Evolutionary conservation across 1,140 invertebrate genomes (phyloP), one percentile per base, ranked within the genome.

Genomic region (Cyclargus thomasi): DNA sequence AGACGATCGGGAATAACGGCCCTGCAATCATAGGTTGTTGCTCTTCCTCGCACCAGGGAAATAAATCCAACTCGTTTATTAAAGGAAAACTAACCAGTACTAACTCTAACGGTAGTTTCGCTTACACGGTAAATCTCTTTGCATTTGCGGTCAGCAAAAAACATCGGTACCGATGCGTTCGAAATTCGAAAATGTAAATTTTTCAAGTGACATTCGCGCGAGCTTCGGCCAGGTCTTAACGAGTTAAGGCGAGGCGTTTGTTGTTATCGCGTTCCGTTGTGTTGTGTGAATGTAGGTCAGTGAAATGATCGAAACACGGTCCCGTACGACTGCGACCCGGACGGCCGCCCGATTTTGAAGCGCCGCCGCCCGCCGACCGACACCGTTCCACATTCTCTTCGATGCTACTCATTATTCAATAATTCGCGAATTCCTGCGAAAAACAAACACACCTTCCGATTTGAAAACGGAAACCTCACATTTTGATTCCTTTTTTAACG

Each of bases 11-110:
- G 81, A 77, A 85, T 90, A 90, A 90, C 86, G 86, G 85, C 84
- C 83, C 84, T 81, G 80, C 83, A 86, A 90, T 90, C 86, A 90
- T 86, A 90, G 86, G 86, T 90, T 88, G 84, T 89, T 89, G 86
- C 78, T 88, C 86, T 86, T 86, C 65, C 69, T 66, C 72, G 72
- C 72, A 75, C 75, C 64, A 64, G 68, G 79, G 77, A 80, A 81
- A 81, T 80, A 82, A 82, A 79, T 79, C 71, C 72, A 78, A 76
- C 70, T 74, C 59, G 74, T 79, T 77, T 80, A 74, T 74, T 70
- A 75, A 75, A 74, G 74, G 71, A 81, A 82, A 75, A 72, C 69
- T 72, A 73, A 55, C 63, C 39, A 70, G 62, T 57, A 59, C 55
- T 59, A 59, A 59, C n/a, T 65, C 20, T 59, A 59, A 59, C 55